Evolutionary conservation across 2,797 vertebrate species (phyloP).

Genomic region (Sebastes vulpes): DNA sequence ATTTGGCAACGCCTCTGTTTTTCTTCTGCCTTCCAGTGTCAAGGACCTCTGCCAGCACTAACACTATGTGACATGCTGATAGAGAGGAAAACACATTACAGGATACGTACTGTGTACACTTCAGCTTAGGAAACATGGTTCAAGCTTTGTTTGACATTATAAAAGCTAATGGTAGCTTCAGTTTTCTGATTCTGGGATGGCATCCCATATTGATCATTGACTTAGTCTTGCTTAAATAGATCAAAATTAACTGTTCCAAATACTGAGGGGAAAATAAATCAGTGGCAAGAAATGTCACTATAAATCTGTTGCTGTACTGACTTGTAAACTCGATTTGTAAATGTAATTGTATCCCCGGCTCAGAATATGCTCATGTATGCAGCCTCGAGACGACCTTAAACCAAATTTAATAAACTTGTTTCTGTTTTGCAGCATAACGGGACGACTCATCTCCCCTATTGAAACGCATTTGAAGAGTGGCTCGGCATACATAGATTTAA

Average conservation of each 20-base stretch:
- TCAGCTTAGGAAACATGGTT: not conserved
- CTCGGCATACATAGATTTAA: constrained; percentile 7
- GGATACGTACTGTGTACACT: not conserved
- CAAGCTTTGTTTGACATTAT: not conserved
- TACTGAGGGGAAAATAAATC: not conserved
- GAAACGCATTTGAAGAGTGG: not conserved
- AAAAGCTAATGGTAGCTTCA: not conserved
- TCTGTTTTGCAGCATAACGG: not conserved
- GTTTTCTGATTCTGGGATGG: not conserved
- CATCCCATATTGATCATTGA: not conserved
- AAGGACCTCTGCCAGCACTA: not conserved
- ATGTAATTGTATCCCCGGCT: not conserved
- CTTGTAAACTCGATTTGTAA: not conserved
- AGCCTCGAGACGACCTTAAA: not conserved
- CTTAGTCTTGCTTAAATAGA: not conserved
- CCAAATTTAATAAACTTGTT: not conserved
- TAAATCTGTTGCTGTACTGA: not conserved
- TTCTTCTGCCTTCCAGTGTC: constrained; percentile 19
- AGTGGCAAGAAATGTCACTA: not conserved
- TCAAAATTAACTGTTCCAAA: not conserved
- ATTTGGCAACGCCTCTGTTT: constrained; percentile 43
- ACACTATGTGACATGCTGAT: not conserved
- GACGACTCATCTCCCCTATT: not conserved
- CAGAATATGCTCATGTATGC: not conserved
- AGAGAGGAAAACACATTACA: constrained; percentile 6